Evolutionary conservation across 2,797 vertebrate genomes (phyloP).

Genomic region (Ceryle rudis): DNA sequence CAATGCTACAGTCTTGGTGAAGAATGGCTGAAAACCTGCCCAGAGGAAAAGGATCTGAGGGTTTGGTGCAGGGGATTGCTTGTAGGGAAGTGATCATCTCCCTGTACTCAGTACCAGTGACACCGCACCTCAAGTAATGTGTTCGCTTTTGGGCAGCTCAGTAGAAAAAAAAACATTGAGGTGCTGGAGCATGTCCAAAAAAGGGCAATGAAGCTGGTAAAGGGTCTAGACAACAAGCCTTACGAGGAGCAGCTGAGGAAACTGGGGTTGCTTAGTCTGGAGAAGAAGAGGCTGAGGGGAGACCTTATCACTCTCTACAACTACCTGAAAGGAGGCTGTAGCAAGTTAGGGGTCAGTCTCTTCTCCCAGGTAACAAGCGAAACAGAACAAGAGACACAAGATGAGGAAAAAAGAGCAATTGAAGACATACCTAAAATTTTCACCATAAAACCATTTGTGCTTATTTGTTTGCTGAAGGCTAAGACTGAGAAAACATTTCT

Average conservation of each 20-base stretch:
- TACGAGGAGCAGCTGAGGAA: neutral
- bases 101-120: neutral
- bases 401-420: neutral
- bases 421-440: neutral
- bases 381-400: neutral
- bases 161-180: neutral
- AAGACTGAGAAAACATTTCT: neutral
- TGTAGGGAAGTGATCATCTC: neutral
- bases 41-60: neutral
- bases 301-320: neutral
- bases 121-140: neutral
- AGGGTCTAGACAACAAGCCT: neutral
- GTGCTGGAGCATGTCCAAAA: neutral
- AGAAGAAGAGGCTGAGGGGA: neutral
- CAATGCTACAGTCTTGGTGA: neutral
- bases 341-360: too few species aligned
- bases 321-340: neutral
- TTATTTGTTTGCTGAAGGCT: neutral
- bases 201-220: neutral
- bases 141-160: neutral
- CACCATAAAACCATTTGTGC: neutral
- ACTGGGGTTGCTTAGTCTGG: neutral
- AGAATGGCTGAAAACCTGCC: neutral
- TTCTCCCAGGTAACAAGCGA: neutral
- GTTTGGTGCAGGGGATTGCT: neutral